Evolutionary conservation across 1,140 invertebrate species (phyloP), one percentile per base, ranked within the genome.

Genomic region (Agrypnia vestita): DNA sequence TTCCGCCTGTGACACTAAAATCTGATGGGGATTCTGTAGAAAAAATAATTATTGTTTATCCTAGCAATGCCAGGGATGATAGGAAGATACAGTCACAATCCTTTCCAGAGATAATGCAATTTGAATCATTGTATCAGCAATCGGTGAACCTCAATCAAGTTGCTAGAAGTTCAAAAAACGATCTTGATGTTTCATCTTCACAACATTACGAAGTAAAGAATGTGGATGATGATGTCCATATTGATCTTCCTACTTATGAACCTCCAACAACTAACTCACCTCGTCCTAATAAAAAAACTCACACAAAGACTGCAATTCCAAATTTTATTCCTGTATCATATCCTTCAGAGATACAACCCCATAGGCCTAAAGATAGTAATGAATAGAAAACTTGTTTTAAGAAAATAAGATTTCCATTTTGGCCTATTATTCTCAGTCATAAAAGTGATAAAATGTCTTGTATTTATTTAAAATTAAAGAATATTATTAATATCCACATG

Each of bases 41-140:
- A 79, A 89, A 89, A 75, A 87, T 90, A 21, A 84, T 90, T 0
- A 90, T 90, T 43, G 89, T 90, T 6, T 90, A 89, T 82, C 89
- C 89, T 4, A 89, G 86, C 67, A 89, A 89, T 79, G 86, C 85
- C 0, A 85, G 89, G 80, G 88, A 90, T 55, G 89, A 89, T 62
- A 84, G 88, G 19, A 90, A 89, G 78, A 89, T 90, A 49, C 85
- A 86, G 47, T 89, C 89, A 0, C 89, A 89, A 78, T 87, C 88
- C 0, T 86, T 87, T 76, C 86, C 89, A 0, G 89, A 89, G 72
- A 87, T 89, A 76, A 78, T 89, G 82, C 89, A 90, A 72, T 90
- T 90, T 79, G 89, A 90, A 80, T 87, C 87, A 3, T 59, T 90
- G 43, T 89, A 89, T 78, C 85, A 86, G 46, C 88, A 88, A 74